A percentile compares a stretch with the other conserved stretches of the same genome.
These are phyloP conservation scores for Drosophila histrio DNA, from an alignment of 2,888 invertebrate species.

Conservation along the genomic window DNA sequence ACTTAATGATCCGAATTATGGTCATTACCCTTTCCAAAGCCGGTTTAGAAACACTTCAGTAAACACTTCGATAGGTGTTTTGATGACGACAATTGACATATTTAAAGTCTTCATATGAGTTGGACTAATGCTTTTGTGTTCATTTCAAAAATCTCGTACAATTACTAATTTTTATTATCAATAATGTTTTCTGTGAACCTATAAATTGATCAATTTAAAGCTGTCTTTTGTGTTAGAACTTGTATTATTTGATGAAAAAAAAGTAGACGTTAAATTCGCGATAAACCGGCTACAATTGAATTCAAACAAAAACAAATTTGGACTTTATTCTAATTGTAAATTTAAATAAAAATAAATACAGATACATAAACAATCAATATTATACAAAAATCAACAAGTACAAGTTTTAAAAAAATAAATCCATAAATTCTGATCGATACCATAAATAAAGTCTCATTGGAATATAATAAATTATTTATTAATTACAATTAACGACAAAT, in stretches of 20 bases:
- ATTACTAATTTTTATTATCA: not conserved
- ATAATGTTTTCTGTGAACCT: not conserved
- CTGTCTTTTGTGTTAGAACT: not conserved
- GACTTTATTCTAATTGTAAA: no score
- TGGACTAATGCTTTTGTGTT: not conserved
- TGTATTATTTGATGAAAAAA: not conserved
- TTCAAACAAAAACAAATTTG: not conserved
- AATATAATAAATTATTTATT: no score
- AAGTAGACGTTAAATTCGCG: not conserved
- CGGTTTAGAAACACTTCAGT: constrained; percentile 10
- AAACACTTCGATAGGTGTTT: not conserved
- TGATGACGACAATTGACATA: not conserved
- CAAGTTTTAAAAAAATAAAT: no score
- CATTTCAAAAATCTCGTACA: not conserved
- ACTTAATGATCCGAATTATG: constrained; percentile 20
- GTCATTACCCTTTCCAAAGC: constrained; percentile 15
- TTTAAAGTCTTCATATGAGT: not conserved
- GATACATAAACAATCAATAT: no score
- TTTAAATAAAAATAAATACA: no score
- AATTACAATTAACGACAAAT: no score
- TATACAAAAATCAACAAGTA: no score
- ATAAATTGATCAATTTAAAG: not conserved
- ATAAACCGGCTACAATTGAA: not conserved
- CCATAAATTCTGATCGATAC: no score
- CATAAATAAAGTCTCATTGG: no score